These are phyloP conservation scores for Acanthornis magna DNA, from an alignment of 2,797 vertebrate genomes.

Conservation along the genomic window DNA sequence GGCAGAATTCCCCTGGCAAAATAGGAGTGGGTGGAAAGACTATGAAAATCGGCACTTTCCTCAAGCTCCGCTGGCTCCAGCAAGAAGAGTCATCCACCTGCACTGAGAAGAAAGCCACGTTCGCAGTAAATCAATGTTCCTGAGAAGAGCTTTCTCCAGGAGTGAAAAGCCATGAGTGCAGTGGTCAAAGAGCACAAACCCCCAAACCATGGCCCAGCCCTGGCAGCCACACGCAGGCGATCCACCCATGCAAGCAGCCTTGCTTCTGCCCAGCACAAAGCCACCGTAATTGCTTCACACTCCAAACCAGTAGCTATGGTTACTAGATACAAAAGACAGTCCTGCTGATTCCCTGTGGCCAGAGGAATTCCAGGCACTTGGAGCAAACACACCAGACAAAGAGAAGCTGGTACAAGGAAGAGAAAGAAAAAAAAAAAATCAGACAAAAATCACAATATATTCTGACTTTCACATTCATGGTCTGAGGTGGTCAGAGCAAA, in stretches of 20 bases:
- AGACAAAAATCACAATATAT: not conserved
- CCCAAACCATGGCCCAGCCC: not conserved
- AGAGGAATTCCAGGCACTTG: slow-evolving; percentile 71
- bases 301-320: slow-evolving; percentile 70
- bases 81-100: not conserved
- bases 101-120: not conserved
- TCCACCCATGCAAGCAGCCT: fast-evolving
- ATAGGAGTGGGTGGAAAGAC: not conserved
- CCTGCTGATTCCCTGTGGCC: slow-evolving; percentile 55
- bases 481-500: not conserved
- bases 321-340: slow-evolving; percentile 70
- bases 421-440: not conserved
- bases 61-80: not conserved
- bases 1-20: not conserved
- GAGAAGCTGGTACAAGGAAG: not conserved
- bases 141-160: not conserved
- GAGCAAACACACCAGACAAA: slow-evolving; percentile 54
- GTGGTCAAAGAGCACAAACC: not conserved
- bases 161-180: not conserved
- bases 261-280: slow-evolving; percentile 36
- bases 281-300: not conserved
- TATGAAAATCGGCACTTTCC: not conserved
- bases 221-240: not conserved
- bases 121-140: not conserved
- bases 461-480: not conserved